Base-by-base conservation (phyloP, 1,140 invertebrate species). In the Chrysomallon squamiferum region DNA sequence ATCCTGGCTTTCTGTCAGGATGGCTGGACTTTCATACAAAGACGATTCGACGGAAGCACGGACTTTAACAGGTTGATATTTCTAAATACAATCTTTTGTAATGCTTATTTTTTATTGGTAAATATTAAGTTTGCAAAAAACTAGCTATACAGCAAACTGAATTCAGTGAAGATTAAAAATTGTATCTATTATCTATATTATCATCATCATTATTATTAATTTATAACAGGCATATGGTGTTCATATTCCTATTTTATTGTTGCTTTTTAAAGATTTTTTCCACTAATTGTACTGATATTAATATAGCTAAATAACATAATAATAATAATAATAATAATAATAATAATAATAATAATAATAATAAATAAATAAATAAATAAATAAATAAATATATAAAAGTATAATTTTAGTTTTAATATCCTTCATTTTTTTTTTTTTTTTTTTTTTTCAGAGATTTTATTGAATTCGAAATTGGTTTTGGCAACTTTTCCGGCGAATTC, bases 401-500 rank as follows among this genome's bases (percentile, higher is more conserved):
- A n/a, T n/a, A n/a, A n/a, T n/a, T n/a, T n/a, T n/a, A n/a, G n/a
- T n/a, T n/a, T n/a, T n/a, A n/a, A n/a, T n/a, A n/a, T n/a, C n/a
- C n/a, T n/a, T n/a, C n/a, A n/a, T n/a, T n/a, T n/a, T n/a, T n/a
- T 30, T 25, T 56, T 32, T 20, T 30, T 29, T 20, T 25, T 54
- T 56, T 60, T 6, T n/a, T 35, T 56, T 66, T 15, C 66, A 87
- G 93, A 15, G 93, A 95, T 79, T 96, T 93, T 93, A 89, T 91
- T 20, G 93, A 95, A 76, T 96, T 96, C 81, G 94, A 95, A 81
- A 93, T 94, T 74, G 95, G 95, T 18, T 96, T 96, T 80, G 95
- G 95, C 3, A 93, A 95, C 43, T 62, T 62, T 32, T 68, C 66
- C 9, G 91, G 93, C 69, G 81, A 85, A 43, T 83, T 77, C 69